Evolutionary conservation across 2,113 vertebrate species (phyloP).

Genomic region (Neopipo cinnamomea): DNA sequence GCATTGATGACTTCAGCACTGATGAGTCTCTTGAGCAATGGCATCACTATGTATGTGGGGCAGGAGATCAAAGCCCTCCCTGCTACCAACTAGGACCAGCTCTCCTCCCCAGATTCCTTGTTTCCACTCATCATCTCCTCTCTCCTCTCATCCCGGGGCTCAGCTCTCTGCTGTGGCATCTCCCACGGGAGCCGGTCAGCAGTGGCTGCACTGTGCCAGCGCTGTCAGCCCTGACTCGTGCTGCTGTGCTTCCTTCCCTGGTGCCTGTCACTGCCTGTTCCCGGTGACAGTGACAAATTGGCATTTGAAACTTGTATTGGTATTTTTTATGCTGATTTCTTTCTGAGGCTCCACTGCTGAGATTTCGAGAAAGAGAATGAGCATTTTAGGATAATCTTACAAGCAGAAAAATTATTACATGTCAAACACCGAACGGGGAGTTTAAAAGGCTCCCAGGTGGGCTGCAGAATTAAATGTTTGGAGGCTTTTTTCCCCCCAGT

Average conservation of each 20-base stretch:
- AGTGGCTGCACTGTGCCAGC: accelerated
- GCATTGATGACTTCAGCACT: not conserved
- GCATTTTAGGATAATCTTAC: constrained; percentile 74
- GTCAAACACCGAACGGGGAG: constrained; percentile 71
- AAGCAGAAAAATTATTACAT: constrained; percentile 71
- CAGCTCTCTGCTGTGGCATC: not conserved
- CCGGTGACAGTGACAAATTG: not conserved
- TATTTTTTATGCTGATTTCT: constrained; percentile 56
- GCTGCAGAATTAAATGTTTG: constrained; percentile 73
- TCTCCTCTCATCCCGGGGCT: not conserved
- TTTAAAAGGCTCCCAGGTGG: constrained; percentile 77
- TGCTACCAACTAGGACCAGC: not conserved
- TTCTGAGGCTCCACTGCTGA: constrained; percentile 26
- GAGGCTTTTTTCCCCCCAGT: constrained; percentile 38
- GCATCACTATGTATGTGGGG: not conserved
- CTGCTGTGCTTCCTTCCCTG: not conserved
- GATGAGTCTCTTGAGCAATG: not conserved
- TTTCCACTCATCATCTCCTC: not conserved
- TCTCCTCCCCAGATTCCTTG: not conserved
- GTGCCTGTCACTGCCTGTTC: not conserved
- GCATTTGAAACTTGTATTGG: constrained; percentile 23
- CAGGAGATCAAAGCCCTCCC: not conserved
- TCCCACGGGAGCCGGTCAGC: accelerated
- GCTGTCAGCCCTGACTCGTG: not conserved
- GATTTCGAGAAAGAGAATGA: constrained; percentile 52